These are phyloP conservation scores for Fistularia commersonii DNA, from an alignment of 2,797 vertebrate genomes.

Conservation along the genomic window DNA sequence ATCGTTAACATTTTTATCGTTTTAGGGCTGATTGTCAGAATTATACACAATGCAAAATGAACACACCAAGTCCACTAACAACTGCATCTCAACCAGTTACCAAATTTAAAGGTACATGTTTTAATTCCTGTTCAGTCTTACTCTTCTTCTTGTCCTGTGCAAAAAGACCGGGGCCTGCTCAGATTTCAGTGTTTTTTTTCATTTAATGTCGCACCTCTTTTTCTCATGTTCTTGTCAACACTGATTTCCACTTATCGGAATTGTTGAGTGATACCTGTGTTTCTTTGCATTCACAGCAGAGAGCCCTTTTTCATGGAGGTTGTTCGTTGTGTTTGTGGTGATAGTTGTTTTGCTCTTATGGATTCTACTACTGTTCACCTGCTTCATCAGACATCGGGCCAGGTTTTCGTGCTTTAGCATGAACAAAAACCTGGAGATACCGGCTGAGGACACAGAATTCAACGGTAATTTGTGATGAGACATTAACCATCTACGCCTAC, in stretches of 20 bases:
- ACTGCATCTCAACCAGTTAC: neutral
- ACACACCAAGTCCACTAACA: neutral
- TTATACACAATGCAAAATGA: neutral
- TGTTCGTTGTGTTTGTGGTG: slow-evolving; percentile 2
- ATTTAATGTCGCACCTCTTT: no score
- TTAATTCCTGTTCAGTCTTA: no score
- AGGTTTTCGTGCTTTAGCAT: neutral
- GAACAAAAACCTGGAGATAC: slow-evolving; percentile 7
- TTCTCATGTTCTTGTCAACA: no score
- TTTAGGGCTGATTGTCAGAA: neutral
- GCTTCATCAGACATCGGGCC: neutral
- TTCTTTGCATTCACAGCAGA: slow-evolving; percentile 7
- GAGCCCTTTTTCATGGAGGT: accelerated
- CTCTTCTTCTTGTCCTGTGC: no score
- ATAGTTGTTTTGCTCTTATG: neutral
- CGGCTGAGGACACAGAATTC: neutral
- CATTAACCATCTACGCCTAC: neutral
- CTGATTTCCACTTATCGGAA: no score
- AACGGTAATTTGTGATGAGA: slow-evolving; percentile 29
- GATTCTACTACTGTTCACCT: slow-evolving; percentile 18
- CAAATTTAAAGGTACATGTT: no score
- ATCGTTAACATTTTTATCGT: no score
- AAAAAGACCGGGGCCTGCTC: no score
- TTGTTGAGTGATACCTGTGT: neutral
- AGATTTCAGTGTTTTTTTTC: no score